A percentile compares a stretch with the other conserved stretches of the same genome.
These are phyloP conservation scores for Dicaeum eximium DNA, from an alignment of 2,113 vertebrate species.

Conservation along the genomic window DNA sequence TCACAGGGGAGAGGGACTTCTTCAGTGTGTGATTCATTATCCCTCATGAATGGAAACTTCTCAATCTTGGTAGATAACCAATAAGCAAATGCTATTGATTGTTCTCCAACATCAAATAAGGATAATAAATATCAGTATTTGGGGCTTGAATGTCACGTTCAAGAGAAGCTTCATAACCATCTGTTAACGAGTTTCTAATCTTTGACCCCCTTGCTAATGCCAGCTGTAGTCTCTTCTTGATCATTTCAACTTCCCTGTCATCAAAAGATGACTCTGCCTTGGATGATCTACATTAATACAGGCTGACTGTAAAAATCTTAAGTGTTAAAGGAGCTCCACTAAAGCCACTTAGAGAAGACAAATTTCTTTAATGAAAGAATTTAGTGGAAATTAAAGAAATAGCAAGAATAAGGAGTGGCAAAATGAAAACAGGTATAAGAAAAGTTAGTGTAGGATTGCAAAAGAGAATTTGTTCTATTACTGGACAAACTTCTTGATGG, in stretches of 20 bases:
- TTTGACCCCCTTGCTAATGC: background rate
- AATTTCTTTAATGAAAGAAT: background rate
- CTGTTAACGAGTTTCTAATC: constrained; percentile 24
- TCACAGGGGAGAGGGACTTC: background rate
- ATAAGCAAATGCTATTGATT: constrained; percentile 42
- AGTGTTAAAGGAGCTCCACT: background rate
- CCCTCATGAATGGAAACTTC: constrained; percentile 40
- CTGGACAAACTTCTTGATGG: background rate
- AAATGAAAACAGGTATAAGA: background rate
- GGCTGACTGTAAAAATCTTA: background rate
- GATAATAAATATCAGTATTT: constrained; percentile 46
- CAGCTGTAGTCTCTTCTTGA: background rate
- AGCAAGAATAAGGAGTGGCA: background rate
- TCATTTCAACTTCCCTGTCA: background rate
- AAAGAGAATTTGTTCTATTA: background rate
- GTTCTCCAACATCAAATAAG: constrained; percentile 4
- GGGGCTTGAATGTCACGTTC: background rate
- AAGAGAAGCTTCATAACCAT: constrained; percentile 7
- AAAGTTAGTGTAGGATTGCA: background rate
- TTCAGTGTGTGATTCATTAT: constrained; percentile 20
- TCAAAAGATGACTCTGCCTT: background rate
- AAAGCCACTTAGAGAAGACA: background rate
- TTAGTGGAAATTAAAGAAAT: background rate
- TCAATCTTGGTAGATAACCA: constrained; percentile 19
- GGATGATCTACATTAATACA: background rate